Evolutionary conservation across 2,888 invertebrate genomes (phyloP).

Genomic region (Scaptomyza cyrtandrae): DNA sequence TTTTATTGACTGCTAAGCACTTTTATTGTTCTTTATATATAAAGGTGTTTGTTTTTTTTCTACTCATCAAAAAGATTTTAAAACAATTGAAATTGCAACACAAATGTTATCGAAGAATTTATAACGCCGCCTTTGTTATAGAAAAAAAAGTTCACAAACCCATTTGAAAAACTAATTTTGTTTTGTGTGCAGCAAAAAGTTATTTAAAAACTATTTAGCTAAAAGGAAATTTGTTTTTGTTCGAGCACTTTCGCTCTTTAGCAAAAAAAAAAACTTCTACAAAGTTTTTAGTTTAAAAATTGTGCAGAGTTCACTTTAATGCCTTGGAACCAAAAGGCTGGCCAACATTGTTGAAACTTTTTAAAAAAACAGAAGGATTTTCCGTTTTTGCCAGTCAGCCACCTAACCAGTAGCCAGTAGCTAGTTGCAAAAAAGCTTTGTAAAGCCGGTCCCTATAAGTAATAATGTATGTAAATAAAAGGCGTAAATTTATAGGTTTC

Average conservation of each 20-base stretch:
- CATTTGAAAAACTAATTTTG: slow-evolving; percentile 4
- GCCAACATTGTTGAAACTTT: slow-evolving; percentile 19
- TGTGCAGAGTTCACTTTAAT: slow-evolving; percentile 56
- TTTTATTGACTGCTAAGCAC: not conserved
- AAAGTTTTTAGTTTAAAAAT: slow-evolving; percentile 9
- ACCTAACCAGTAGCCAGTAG: slow-evolving; percentile 6
- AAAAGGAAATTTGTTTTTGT: not conserved
- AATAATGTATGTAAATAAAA: slow-evolving; percentile 75
- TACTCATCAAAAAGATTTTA: not conserved
- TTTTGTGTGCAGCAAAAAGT: not conserved
- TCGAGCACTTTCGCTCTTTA: slow-evolving; percentile 1
- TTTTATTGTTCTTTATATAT: not conserved
- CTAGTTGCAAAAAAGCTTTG: slow-evolving; percentile 28
- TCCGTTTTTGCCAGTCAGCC: not conserved
- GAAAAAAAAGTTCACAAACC: not conserved
- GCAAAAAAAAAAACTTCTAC: too few species aligned
- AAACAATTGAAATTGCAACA: not conserved
- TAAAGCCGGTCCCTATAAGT: slow-evolving; percentile 38
- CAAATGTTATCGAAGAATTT: not conserved
- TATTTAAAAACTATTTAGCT: not conserved
- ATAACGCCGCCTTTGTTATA: not conserved
- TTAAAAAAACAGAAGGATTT: slow-evolving; percentile 16
- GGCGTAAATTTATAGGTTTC: slow-evolving; percentile 76
- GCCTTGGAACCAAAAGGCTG: slow-evolving; percentile 21
- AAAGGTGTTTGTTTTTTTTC: too few species aligned